Conservation (phyloP, 2,888 invertebrate genomes). For the Cancer borealis region DNA sequence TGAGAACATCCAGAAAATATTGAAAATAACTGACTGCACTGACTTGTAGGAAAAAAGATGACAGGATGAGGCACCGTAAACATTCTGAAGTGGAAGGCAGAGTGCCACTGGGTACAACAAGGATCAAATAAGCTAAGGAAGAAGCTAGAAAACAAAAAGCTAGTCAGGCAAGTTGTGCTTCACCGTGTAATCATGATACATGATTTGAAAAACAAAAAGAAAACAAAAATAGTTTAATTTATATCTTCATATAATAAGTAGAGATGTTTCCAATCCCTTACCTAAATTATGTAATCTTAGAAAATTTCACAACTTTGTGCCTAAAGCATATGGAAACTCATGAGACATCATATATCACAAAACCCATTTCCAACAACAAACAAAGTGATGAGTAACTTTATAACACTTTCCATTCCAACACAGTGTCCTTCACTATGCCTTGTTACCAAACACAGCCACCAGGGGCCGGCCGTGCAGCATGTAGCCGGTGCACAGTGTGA, state of each 20-base stretch:
- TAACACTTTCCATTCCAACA: neutral
- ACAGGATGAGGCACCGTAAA: neutral
- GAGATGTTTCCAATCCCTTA: neutral
- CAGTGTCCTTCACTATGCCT: slow-evolving; percentile 1
- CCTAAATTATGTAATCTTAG: neutral
- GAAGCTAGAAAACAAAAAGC: neutral
- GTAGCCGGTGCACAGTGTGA: slow-evolving; percentile 70
- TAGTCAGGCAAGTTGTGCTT: neutral
- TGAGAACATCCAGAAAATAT: neutral
- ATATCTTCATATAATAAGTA: neutral
- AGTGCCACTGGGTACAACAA: neutral
- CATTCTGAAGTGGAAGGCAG: neutral
- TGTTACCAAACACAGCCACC: slow-evolving; percentile 71
- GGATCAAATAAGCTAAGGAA: neutral
- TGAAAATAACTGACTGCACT: neutral
- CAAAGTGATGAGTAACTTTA: neutral
- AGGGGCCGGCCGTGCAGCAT: slow-evolving; percentile 67
- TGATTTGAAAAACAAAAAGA: neutral
- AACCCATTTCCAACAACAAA: neutral
- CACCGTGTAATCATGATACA: neutral
- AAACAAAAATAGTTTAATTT: neutral
- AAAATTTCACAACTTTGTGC: neutral
- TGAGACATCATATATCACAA: neutral
- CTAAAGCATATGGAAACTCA: neutral
- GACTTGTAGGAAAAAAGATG: neutral